These are phyloP conservation scores for Stenolophus ochropezus DNA, from an alignment of 2,888 invertebrate genomes.

Conservation along the genomic window DNA sequence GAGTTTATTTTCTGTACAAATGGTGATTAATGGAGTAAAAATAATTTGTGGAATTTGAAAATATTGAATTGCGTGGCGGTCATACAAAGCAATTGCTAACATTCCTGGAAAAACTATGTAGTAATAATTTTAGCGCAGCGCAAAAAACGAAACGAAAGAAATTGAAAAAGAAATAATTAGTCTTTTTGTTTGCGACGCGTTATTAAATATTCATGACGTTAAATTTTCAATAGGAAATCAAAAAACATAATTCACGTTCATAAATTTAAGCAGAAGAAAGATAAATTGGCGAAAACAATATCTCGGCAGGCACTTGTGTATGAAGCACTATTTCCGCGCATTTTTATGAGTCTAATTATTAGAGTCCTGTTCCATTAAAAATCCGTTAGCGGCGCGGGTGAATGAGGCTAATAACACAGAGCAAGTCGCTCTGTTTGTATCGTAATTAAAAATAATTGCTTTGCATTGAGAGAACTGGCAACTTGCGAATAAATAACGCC, in stretches of 20 bases:
- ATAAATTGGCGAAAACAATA: background rate
- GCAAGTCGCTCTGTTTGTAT: constrained; percentile 22
- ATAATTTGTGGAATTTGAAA: background rate
- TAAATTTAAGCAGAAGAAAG: background rate
- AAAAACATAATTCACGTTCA: background rate
- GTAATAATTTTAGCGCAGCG: background rate
- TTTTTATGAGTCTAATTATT: constrained; percentile 23
- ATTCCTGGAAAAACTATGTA: background rate
- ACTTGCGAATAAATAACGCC: constrained; percentile 44
- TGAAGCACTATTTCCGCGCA: constrained; percentile 5
- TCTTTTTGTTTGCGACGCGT: background rate
- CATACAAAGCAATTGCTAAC: background rate
- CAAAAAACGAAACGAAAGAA: background rate
- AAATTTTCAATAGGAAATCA: background rate
- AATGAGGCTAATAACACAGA: constrained; percentile 19
- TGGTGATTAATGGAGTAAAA: background rate
- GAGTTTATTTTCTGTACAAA: background rate
- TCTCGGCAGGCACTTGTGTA: background rate
- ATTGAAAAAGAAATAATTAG: background rate
- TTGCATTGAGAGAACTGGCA: constrained; percentile 35
- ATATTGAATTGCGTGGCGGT: background rate
- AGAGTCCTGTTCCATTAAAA: constrained; percentile 26
- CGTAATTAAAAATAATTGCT: constrained; percentile 47
- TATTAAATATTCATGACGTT: background rate
- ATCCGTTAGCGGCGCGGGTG: background rate